Conservation (phyloP, 2,888 invertebrate genomes). For the Dugesia japonica region DNA sequence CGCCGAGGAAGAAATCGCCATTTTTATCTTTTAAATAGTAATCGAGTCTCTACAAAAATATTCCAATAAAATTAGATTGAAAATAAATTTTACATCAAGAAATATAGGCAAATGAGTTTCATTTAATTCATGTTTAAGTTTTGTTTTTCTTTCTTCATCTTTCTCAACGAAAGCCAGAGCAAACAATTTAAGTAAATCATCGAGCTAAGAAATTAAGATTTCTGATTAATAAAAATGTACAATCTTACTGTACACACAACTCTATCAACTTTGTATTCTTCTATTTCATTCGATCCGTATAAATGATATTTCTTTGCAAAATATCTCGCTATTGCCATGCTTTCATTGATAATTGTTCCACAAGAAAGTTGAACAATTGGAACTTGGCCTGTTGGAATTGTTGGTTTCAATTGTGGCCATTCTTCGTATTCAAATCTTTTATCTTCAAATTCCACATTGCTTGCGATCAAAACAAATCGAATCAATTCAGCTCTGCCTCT, state of each 20-base stretch:
- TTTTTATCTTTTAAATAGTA: background rate
- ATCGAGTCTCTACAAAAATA: background rate
- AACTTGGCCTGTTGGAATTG: constrained; percentile 24
- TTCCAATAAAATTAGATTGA: background rate
- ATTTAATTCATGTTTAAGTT: background rate
- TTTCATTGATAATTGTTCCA: constrained; percentile 23
- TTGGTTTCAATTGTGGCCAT: constrained; percentile 23
- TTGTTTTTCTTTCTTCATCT: background rate
- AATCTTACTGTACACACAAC: no score
- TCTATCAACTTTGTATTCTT: no score
- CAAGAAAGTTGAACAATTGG: constrained; percentile 13
- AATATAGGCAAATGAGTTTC: background rate
- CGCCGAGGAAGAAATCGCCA: background rate
- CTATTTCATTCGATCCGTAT: background rate
- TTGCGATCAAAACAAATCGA: constrained; percentile 20
- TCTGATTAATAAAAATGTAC: no score
- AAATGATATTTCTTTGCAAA: constrained; percentile 25
- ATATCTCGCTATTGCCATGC: constrained; percentile 29
- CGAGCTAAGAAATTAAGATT: no score
- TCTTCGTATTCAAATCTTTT: constrained; percentile 20
- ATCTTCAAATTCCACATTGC: constrained; percentile 27
- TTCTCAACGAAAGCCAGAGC: background rate
- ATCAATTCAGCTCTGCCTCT: constrained; percentile 26
- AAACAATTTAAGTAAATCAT: no score
- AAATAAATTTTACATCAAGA: background rate